These are phyloP conservation scores for Urocynchramus pylzowi DNA, from an alignment of 2,113 vertebrate species.

Conservation along the genomic window DNA sequence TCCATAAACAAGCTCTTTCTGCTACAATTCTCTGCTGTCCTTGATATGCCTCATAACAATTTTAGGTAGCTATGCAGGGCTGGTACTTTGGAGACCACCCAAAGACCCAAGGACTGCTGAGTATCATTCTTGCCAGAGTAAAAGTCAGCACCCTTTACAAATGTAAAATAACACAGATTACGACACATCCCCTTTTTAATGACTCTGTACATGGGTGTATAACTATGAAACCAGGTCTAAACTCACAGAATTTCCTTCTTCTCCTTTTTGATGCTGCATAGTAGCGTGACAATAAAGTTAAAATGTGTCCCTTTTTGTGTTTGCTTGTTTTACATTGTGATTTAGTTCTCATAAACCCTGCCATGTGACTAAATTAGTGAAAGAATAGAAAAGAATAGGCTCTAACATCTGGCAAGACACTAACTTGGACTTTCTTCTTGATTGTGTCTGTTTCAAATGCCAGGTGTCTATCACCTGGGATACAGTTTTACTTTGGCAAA, in stretches of 20 bases:
- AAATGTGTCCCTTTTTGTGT: not conserved
- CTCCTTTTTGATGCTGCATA: not conserved
- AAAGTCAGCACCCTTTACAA: not conserved
- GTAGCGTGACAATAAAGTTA: not conserved
- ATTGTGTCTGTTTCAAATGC: slow-evolving; percentile 42
- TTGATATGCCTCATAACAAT: not conserved
- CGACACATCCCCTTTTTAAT: not conserved
- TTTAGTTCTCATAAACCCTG: not conserved
- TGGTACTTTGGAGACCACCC: not conserved
- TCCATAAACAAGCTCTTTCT: not conserved
- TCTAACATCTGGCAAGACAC: slow-evolving; percentile 42
- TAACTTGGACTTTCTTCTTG: slow-evolving; percentile 42
- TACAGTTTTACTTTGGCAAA: slow-evolving; percentile 57
- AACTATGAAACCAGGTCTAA: not conserved
- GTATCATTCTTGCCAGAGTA: not conserved
- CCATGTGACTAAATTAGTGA: not conserved
- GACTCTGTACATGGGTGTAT: not conserved
- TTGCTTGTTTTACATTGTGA: slow-evolving; percentile 4
- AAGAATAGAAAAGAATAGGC: slow-evolving; percentile 37
- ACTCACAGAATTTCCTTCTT: not conserved
- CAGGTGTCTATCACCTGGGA: slow-evolving; percentile 64
- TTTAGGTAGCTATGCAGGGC: not conserved
- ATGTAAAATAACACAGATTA: not conserved
- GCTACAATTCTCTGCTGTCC: not conserved
- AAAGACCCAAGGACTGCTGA: not conserved